phyloP scores from a whole-genome alignment of 2,113 vertebrate species.

The Chloropsis cyanopogon region DNA sequence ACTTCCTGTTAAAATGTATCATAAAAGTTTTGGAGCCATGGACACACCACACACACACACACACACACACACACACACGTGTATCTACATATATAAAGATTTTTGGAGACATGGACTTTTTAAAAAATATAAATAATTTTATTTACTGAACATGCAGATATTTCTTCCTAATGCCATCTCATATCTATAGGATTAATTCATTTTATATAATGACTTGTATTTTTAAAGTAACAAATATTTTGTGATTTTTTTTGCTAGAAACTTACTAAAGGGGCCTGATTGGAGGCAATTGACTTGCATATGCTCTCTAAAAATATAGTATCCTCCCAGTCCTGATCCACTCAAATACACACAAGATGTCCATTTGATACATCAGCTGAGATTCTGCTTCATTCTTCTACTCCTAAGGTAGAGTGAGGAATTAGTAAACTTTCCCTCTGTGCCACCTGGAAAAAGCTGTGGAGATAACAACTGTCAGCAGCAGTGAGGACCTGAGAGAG shows the following conservation, averaged over 20 bases:
- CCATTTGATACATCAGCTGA: neutral
- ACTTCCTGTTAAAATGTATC: neutral
- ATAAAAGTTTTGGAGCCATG: neutral
- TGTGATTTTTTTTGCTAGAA: neutral
- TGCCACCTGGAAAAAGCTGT: neutral
- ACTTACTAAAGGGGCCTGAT: neutral
- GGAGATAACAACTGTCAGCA: neutral
- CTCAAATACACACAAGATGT: neutral
- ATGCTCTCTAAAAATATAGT: neutral
- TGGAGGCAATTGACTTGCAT: neutral
- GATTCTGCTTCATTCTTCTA: neutral
- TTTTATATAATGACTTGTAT: neutral
- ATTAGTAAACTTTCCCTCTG: neutral
- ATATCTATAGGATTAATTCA: neutral
- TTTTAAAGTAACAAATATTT: neutral
- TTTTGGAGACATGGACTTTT: neutral
- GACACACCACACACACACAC: neutral
- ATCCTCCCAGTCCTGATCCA: neutral
- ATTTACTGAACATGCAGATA: neutral
- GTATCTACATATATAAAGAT: neutral
- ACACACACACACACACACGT: fast-evolving
- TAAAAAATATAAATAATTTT: neutral
- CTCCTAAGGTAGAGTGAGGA: neutral
- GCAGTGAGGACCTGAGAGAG: neutral
- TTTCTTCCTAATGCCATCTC: neutral